These are phyloP conservation scores for Vespertilio murinus DNA, from an alignment of 2,797 vertebrate species.

Conservation along the genomic window DNA sequence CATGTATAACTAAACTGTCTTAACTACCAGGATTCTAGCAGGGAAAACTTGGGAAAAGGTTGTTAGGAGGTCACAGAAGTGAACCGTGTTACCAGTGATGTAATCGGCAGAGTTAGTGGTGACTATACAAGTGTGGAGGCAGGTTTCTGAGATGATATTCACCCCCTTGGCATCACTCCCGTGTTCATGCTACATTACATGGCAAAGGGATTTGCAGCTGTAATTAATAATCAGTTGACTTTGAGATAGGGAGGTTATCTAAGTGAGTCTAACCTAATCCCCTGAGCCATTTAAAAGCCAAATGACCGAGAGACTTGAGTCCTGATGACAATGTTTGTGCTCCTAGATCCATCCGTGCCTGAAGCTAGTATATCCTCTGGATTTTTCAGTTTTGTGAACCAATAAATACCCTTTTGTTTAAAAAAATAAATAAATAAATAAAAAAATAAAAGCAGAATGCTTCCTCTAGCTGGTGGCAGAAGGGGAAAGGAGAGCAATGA, in stretches of 20 bases:
- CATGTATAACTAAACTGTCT: background rate
- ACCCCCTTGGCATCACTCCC: background rate
- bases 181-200: background rate
- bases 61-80: background rate
- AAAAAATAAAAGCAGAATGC: background rate
- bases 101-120: background rate
- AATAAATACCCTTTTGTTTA: conserved; percentile 78
- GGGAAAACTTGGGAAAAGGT: background rate
- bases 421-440: background rate
- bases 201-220: background rate
- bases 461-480: background rate
- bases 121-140: background rate
- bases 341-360: conserved; percentile 77
- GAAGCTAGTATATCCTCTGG: conserved; percentile 75
- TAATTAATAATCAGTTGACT: background rate
- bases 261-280: background rate
- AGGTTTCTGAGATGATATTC: background rate
- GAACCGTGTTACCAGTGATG: background rate
- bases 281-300: conserved; percentile 42
- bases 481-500: background rate
- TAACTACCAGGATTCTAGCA: background rate
- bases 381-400: conserved; percentile 76
- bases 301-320: conserved; percentile 72
- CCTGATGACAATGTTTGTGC: conserved; percentile 64
- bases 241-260: background rate